Conservation (phyloP, 2,888 invertebrate species). For the Euphydryas editha region DNA sequence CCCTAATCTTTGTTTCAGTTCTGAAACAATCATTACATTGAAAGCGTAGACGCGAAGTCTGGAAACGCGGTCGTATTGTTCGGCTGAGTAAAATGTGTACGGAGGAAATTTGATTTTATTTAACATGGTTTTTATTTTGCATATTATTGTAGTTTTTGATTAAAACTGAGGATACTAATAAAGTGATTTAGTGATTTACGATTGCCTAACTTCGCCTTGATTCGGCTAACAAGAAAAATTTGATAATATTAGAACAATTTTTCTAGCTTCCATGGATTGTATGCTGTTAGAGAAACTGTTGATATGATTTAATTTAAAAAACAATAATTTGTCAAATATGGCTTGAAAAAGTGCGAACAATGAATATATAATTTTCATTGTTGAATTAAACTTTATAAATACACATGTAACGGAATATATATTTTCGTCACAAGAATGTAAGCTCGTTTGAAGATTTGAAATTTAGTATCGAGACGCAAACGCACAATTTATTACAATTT, state of each 20-base stretch:
- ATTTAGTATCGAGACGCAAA: slow-evolving; percentile 28
- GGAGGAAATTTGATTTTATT: slow-evolving; percentile 6
- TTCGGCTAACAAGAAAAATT: too few relatives aligned
- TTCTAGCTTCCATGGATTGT: too few relatives aligned
- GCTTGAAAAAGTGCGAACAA: too few relatives aligned
- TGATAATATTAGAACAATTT: too few relatives aligned
- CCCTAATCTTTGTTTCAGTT: slow-evolving; percentile 6
- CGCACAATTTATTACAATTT: slow-evolving; percentile 25
- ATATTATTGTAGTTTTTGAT: too few relatives aligned
- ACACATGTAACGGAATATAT: slow-evolving; percentile 2
- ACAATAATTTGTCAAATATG: too few relatives aligned
- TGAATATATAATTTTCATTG: background rate
- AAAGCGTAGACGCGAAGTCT: slow-evolving; percentile 30
- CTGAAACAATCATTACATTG: slow-evolving; percentile 20
- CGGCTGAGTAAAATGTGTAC: background rate
- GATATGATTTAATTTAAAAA: too few relatives aligned
- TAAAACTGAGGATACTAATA: background rate
- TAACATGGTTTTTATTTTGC: background rate
- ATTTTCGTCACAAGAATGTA: slow-evolving; percentile 30
- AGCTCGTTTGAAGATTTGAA: slow-evolving; percentile 25
- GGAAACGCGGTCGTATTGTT: slow-evolving; percentile 21
- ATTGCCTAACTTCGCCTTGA: too few relatives aligned
- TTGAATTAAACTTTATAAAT: background rate
- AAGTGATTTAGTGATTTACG: too few relatives aligned
- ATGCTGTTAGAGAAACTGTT: too few relatives aligned